Evolutionary conservation across 2,797 vertebrate species (phyloP).

Genomic region (Phylloscopus collybita): DNA sequence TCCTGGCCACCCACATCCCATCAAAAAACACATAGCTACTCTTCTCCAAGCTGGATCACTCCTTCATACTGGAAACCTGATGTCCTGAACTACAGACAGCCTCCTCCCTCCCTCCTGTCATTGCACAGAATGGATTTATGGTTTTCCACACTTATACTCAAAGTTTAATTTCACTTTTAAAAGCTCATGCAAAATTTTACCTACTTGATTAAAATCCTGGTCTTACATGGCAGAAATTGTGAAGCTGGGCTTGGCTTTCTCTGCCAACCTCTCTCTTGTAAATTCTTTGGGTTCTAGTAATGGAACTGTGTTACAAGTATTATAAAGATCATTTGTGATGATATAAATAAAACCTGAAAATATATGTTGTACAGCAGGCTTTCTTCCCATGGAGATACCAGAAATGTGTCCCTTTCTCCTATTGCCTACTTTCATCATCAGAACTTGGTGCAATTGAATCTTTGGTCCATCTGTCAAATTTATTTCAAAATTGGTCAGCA

Average conservation of each 20-base stretch:
- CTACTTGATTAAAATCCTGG: neutral
- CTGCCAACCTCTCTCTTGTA: neutral
- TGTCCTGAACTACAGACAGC: neutral
- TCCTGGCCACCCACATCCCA: neutral
- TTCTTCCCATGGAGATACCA: neutral
- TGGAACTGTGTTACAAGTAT: neutral
- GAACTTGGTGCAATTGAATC: neutral
- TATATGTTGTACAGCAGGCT: neutral
- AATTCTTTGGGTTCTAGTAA: neutral
- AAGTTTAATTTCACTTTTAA: neutral
- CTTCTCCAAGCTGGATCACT: neutral
- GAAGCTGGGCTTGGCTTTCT: neutral
- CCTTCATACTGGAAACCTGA: neutral
- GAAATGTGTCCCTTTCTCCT: neutral
- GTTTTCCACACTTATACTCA: neutral
- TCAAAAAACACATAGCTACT: neutral
- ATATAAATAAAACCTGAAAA: neutral
- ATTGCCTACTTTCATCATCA: accelerated
- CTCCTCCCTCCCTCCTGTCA: neutral
- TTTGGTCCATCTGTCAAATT: neutral
- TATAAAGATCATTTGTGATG: neutral
- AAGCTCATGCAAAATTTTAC: neutral
- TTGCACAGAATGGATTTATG: neutral
- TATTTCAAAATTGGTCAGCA: neutral
- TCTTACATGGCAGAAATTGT: neutral